phyloP scores from a whole-genome alignment of 1,140 invertebrate genomes.

The Bombus sylvicola region DNA sequence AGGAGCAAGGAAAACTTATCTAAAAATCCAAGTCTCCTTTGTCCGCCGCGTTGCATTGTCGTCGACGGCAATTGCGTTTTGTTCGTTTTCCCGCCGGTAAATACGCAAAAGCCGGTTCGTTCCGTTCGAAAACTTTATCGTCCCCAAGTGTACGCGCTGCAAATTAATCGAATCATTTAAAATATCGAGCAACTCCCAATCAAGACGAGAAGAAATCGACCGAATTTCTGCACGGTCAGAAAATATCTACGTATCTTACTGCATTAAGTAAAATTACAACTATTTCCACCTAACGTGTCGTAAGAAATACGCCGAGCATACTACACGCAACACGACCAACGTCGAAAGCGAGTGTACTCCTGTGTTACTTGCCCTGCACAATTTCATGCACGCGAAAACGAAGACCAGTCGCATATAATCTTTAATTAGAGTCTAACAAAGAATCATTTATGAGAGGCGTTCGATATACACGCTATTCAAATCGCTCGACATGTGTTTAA shows the following conservation, averaged over 20 bases:
- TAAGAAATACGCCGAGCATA: background rate
- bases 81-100: background rate
- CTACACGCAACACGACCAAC: constrained; percentile 10
- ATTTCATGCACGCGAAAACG: background rate
- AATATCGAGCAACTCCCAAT: background rate
- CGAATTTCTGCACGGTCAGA: background rate
- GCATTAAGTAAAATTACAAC: background rate
- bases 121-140: background rate
- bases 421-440: constrained; percentile 3
- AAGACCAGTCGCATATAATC: background rate
- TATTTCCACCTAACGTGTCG: background rate
- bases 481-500: constrained; percentile 44
- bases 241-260: background rate
- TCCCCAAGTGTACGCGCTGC: background rate
- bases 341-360: background rate
- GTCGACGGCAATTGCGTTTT: constrained; percentile 7
- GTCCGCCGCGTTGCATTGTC: constrained; percentile 17
- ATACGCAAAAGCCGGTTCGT: background rate
- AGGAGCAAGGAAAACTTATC: background rate
- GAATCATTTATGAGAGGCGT: constrained; percentile 5
- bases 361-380: background rate
- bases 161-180: constrained; percentile 1
- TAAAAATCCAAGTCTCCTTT: background rate
- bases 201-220: background rate
- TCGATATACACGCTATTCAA: constrained; percentile 6